Evolutionary conservation across 2,888 invertebrate species (phyloP).

Genomic region (Heterodera filipjevi): DNA sequence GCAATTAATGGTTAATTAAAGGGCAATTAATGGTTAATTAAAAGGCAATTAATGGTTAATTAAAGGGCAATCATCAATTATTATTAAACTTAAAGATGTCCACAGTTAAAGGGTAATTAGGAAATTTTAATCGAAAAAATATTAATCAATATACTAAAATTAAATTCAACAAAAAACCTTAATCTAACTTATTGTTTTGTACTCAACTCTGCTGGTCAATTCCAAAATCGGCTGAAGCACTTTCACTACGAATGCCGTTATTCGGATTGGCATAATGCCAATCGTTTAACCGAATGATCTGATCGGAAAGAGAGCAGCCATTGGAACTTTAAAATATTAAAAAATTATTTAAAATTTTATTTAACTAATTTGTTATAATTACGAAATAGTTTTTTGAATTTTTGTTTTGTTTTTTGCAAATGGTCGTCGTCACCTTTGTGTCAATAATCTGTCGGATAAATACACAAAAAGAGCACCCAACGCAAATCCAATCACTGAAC

Average conservation of each 20-base stretch:
- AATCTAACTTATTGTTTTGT: no score
- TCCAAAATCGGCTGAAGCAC: not conserved
- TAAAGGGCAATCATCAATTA: no score
- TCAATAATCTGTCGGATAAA: conserved; percentile 78
- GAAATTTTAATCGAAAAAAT: no score
- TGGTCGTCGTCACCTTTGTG: conserved; percentile 58
- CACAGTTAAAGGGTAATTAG: not conserved
- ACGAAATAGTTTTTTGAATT: no score
- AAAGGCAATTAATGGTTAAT: not conserved
- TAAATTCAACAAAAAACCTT: no score
- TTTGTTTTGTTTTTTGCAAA: no score
- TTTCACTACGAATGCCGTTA: not conserved
- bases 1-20: not conserved
- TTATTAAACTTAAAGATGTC: no score
- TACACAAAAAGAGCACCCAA: conserved; percentile 92
- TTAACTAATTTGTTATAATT: no score
- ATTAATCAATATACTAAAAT: no score
- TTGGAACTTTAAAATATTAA: not conserved
- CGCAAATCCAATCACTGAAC: conserved; percentile 78
- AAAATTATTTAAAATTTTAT: not conserved
- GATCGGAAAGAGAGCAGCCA: not conserved
- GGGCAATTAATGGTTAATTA: no score
- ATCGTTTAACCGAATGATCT: not conserved
- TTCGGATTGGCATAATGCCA: not conserved
- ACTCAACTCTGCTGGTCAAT: not conserved